Conservation (phyloP, 1,140 invertebrate genomes). For the Nilaparvata lugens region DNA sequence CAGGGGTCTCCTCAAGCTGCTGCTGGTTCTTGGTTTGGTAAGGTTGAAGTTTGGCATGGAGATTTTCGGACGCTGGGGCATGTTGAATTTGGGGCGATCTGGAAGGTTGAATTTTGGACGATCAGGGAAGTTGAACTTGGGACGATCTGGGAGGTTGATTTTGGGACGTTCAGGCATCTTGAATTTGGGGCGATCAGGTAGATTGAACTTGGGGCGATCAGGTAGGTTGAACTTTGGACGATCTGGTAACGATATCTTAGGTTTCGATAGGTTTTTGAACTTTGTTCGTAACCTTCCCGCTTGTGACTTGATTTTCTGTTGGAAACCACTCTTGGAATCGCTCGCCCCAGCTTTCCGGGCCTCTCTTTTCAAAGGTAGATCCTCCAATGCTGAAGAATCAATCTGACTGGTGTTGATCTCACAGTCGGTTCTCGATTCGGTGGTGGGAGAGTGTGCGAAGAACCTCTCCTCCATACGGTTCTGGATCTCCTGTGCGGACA, state of each 20-base stretch:
- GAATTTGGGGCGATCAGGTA: slow-evolving; percentile 50
- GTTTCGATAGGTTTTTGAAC: slow-evolving; percentile 22
- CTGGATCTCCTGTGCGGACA: slow-evolving; percentile 37
- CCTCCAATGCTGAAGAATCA: slow-evolving; percentile 51
- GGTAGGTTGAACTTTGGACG: slow-evolving; percentile 44
- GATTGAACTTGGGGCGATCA: slow-evolving; percentile 47
- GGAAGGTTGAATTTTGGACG: slow-evolving; percentile 27
- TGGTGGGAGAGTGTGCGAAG: slow-evolving; percentile 37
- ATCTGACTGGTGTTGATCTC: slow-evolving; percentile 58
- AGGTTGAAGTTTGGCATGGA: slow-evolving; percentile 18
- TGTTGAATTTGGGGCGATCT: slow-evolving; percentile 11
- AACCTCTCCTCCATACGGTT: slow-evolving; percentile 44
- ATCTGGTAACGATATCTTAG: slow-evolving; percentile 35
- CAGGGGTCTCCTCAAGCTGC: slow-evolving; percentile 23
- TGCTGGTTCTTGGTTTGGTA: slow-evolving; percentile 12
- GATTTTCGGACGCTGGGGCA: slow-evolving; percentile 14
- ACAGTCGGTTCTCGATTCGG: slow-evolving; percentile 50
- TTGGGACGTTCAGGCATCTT: slow-evolving; percentile 48
- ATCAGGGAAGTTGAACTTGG: slow-evolving; percentile 27
- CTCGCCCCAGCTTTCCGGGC: slow-evolving; percentile 40
- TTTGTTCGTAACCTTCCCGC: slow-evolving; percentile 28
- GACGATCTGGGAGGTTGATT: slow-evolving; percentile 49
- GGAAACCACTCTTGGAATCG: slow-evolving; percentile 31
- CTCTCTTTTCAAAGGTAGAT: slow-evolving; percentile 48
- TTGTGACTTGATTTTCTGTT: slow-evolving; percentile 48